Percentiles rank a stretch among this genome's conserved stretches.
Evolutionary conservation across 2,113 vertebrate genomes (phyloP).

Genomic region (Dendrocopos noguchii): DNA sequence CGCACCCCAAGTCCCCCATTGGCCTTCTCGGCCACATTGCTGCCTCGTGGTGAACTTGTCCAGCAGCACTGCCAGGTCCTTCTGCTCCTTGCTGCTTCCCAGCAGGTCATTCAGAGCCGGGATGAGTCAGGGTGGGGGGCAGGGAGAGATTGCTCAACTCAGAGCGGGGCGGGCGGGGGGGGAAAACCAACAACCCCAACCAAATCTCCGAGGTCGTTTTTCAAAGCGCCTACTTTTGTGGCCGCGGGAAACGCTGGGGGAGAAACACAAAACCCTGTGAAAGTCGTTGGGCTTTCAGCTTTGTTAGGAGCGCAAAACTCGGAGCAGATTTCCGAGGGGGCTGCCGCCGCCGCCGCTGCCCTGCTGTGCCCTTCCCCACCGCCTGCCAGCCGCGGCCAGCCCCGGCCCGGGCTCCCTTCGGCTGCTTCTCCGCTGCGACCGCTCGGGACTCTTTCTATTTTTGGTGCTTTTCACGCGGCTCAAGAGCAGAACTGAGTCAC

Average conservation of each 20-base stretch:
- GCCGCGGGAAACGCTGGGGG: not conserved
- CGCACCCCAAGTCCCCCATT: too few relatives aligned
- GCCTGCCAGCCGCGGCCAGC: not conserved
- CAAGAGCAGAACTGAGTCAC: not conserved
- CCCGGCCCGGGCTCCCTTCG: not conserved
- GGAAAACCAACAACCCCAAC: too few relatives aligned
- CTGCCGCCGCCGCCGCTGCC: not conserved
- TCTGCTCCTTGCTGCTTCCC: too few relatives aligned
- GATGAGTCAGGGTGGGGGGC: not conserved
- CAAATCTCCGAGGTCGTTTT: not conserved
- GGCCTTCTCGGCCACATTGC: too few relatives aligned
- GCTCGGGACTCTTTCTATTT: not conserved
- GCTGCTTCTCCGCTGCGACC: not conserved
- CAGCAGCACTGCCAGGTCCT: too few relatives aligned
- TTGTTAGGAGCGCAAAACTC: not conserved
- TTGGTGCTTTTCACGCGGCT: not conserved
- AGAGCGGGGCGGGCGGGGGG: not conserved
- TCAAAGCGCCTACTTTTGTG: not conserved
- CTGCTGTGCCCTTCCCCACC: not conserved
- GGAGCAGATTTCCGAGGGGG: not conserved
- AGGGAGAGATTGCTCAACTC: too few relatives aligned
- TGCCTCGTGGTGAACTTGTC: too few relatives aligned
- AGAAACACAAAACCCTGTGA: slow-evolving; percentile 41
- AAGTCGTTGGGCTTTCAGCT: not conserved
- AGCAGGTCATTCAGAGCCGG: rapidly evolving